A percentile compares a stretch with the other conserved stretches of the same genome.
These are phyloP conservation scores for Pseudolycoriella hygida DNA, from an alignment of 2,888 invertebrate genomes.

Conservation along the genomic window DNA sequence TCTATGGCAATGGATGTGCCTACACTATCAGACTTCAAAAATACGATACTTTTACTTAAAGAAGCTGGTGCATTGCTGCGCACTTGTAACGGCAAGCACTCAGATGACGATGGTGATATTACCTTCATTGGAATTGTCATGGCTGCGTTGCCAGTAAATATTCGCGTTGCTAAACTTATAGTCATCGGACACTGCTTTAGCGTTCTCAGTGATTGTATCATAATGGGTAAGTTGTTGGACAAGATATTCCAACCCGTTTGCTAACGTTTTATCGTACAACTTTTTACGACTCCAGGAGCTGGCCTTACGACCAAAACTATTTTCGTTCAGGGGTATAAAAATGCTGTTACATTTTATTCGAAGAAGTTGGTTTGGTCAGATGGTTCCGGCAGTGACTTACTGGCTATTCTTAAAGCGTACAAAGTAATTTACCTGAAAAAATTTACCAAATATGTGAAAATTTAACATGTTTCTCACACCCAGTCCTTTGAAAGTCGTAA, in stretches of 20 bases:
- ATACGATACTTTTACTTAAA: constrained; percentile 47
- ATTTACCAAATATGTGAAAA: constrained; percentile 40
- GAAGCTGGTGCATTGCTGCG: constrained; percentile 65
- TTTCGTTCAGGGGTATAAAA: constrained; percentile 55
- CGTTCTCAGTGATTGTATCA: constrained; percentile 63
- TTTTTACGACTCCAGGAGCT: neutral
- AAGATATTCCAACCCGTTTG: no score
- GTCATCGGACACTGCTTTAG: constrained; percentile 75
- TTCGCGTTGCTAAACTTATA: constrained; percentile 65
- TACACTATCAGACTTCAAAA: constrained; percentile 58
- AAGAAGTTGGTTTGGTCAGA: constrained; percentile 68
- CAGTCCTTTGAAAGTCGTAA: constrained; percentile 29
- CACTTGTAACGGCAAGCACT: constrained; percentile 33
- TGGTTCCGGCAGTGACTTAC: constrained; percentile 62
- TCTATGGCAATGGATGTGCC: constrained; percentile 79
- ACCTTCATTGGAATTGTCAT: constrained; percentile 74
- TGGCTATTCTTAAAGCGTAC: constrained; percentile 66
- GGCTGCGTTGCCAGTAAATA: constrained; percentile 67
- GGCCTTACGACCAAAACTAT: constrained; percentile 44
- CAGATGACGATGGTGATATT: constrained; percentile 60
- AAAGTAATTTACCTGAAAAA: constrained; percentile 39
- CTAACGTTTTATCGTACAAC: constrained; percentile 35
- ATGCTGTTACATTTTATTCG: constrained; percentile 49
- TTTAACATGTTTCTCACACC: constrained; percentile 37
- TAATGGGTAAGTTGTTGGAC: constrained; percentile 69